Evolutionary conservation across 2,888 invertebrate species (phyloP), one percentile per base, ranked within the genome.

Genomic region (Drosophila niveifrons): DNA sequence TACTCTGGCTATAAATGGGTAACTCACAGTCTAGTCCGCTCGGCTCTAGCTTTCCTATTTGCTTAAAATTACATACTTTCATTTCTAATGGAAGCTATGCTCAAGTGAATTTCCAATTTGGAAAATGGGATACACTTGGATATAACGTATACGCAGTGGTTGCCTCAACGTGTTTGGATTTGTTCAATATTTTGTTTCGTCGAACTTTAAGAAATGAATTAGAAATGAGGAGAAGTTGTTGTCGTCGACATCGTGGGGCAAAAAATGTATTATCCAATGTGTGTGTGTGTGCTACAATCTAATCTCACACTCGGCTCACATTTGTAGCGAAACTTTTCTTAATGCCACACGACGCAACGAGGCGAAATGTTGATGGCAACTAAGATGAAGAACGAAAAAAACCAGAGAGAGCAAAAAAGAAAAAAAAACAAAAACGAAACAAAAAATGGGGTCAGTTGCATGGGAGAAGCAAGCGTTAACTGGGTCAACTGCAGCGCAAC

Each of bases 401-500:
- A 23, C n/a, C n/a, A n/a, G n/a, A 23, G 23, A 23, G 23, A 4
- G 23, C 23, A 23, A 23, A 23, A 23, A 23, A n/a, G n/a, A n/a
- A n/a, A n/a, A n/a, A n/a, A n/a, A n/a, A n/a, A n/a, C n/a, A n/a
- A 23, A 23, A 23, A 4, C 9, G 31, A 55, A 63, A 23, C 23
- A 69, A 53, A 47, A 57, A 77, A 64, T 66, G 53, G 63, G 84
- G 75, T 80, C 78, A 75, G 72, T 56, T 56, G 48, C 59, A 84
- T 78, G 75, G 71, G 62, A 69, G 75, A 69, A 65, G 61, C 65
- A 69, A 65, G 61, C 65, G 64, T 70, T 64, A 87, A 87, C 76
- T 81, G 69, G 88, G 88, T 87, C 82, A 78, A 66, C 72, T 58
- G 34, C 39, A 55, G 66, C 64, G 72, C 72, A 72, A 77, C 77